Conservation (phyloP, 2,113 vertebrate genomes). For the Planiliza haematocheilus region DNA sequence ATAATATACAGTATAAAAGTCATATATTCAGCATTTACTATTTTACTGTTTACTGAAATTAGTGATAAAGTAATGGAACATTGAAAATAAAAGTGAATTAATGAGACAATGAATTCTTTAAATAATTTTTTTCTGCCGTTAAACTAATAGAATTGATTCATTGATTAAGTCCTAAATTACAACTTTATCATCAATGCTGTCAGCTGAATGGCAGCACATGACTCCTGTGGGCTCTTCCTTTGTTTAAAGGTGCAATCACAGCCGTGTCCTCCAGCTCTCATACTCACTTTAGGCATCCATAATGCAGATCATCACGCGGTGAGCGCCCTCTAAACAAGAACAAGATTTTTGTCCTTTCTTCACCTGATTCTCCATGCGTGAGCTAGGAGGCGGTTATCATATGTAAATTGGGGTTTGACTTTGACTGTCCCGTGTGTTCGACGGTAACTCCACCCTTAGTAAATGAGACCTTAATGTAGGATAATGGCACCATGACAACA, state of each 20-base stretch:
- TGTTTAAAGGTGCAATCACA: neutral
- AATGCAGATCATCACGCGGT: conserved; percentile 11
- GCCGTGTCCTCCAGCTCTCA: neutral
- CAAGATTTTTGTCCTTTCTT: neutral
- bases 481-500: conserved; percentile 63
- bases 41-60: too few relatives aligned
- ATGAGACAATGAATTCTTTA: too few relatives aligned
- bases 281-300: conserved; percentile 7
- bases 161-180: neutral
- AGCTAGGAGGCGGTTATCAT: conserved; percentile 19
- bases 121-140: too few relatives aligned
- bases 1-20: too few relatives aligned
- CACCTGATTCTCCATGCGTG: conserved; percentile 1
- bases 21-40: too few relatives aligned
- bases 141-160: neutral
- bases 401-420: conserved; percentile 41
- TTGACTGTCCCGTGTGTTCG: conserved; percentile 29
- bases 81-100: too few relatives aligned
- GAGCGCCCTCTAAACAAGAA: conserved; percentile 12
- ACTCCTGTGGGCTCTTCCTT: too few relatives aligned
- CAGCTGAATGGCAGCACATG: neutral
- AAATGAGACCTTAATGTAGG: conserved; percentile 39
- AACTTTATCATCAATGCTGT: neutral
- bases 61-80: too few relatives aligned
- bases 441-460: conserved; percentile 30